These are phyloP conservation scores for Adineta ricciae DNA, from an alignment of 2,888 invertebrate species.

Conservation along the genomic window DNA sequence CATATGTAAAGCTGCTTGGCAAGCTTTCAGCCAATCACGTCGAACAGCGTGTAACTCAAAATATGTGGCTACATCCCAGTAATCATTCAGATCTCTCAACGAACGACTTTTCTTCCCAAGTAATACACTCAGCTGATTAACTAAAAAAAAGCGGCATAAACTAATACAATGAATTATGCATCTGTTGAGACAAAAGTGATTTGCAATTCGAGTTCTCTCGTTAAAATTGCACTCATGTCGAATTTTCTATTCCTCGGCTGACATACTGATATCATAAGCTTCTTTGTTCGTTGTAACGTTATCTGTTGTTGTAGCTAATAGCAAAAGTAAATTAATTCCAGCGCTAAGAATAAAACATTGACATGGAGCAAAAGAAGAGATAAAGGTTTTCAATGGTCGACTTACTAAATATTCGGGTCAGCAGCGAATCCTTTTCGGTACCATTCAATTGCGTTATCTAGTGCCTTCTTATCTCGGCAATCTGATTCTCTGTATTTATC, in stretches of 20 bases:
- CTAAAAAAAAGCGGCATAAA: conserved; percentile 48
- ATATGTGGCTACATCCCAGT: conserved; percentile 98
- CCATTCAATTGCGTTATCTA: conserved; percentile 75
- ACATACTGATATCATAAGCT: conserved; percentile 60
- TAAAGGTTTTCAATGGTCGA: background rate
- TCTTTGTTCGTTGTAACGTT: conserved; percentile 63
- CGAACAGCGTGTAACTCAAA: conserved; percentile 60
- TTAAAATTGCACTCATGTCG: no score
- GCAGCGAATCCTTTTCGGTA: conserved; percentile 64
- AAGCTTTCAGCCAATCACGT: background rate
- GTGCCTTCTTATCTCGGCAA: conserved; percentile 73
- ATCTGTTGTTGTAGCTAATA: conserved; percentile 87
- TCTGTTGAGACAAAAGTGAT: no score
- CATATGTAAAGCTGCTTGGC: conserved; percentile 14
- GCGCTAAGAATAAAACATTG: conserved; percentile 53
- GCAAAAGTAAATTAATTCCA: conserved; percentile 91
- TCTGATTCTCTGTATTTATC: conserved; percentile 86
- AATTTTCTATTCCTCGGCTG: background rate
- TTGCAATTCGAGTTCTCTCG: no score
- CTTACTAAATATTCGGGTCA: conserved; percentile 1
- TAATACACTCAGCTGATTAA: conserved; percentile 84
- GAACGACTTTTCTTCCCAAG: conserved; percentile 89
- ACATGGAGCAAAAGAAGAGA: no score
- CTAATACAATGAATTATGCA: conserved; percentile 52
- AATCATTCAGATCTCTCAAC: conserved; percentile 77